Evolutionary conservation across 1,140 invertebrate species (phyloP).

Genomic region (Lineus longissimus): DNA sequence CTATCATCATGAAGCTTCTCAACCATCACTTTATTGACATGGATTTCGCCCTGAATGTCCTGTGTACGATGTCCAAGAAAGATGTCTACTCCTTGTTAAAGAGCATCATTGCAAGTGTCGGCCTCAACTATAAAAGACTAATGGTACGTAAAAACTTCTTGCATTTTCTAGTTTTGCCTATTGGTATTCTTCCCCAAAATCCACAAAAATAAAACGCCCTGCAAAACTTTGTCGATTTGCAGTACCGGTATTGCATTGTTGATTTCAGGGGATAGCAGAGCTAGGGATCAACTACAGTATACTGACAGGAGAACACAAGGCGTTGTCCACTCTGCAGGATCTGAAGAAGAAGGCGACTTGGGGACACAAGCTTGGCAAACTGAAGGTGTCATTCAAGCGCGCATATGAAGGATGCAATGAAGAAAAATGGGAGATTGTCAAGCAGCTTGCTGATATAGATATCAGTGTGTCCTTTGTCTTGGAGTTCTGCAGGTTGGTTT

Average conservation of each 20-base stretch:
- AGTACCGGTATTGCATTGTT: too few relatives aligned
- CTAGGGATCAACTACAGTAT: conserved; percentile 30
- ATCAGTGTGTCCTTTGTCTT: conserved; percentile 26
- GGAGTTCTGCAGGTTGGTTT: conserved; percentile 39
- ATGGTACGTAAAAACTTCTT: conserved; percentile 22
- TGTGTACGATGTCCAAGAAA: conserved; percentile 27
- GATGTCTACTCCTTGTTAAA: conserved; percentile 24
- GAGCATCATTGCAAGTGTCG: conserved; percentile 24
- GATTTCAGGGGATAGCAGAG: conserved; percentile 27
- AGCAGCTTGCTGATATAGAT: conserved; percentile 24
- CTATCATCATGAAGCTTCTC: conserved; percentile 21
- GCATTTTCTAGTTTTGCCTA: background rate
- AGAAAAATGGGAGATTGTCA: conserved; percentile 34
- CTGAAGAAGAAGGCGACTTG: conserved; percentile 33
- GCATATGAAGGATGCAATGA: conserved; percentile 26
- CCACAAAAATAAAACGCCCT: too few relatives aligned
- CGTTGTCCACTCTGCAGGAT: conserved; percentile 24
- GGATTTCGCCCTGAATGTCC: conserved; percentile 24
- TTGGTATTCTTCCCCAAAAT: background rate
- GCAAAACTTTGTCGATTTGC: conserved; percentile 5
- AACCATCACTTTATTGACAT: conserved; percentile 29
- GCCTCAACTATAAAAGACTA: conserved; percentile 36
- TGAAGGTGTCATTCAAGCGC: conserved; percentile 27
- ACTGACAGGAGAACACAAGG: conserved; percentile 22
- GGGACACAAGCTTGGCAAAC: conserved; percentile 36